Conservation (phyloP, 2,888 invertebrate genomes). For the Aporophyla lueneburgensis region DNA sequence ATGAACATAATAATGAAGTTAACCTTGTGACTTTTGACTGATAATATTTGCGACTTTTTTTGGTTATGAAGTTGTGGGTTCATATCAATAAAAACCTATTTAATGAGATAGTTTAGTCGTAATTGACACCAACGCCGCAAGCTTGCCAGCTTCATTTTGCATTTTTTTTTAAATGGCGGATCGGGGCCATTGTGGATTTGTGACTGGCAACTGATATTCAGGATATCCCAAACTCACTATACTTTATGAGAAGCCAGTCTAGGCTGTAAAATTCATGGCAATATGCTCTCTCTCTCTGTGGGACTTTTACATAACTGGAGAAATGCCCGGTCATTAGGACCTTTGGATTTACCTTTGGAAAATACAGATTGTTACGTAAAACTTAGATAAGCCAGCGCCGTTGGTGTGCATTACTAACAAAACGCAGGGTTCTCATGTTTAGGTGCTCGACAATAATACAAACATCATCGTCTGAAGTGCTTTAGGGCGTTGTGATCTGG, state of each 20-base stretch:
- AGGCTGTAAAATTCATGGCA: background rate
- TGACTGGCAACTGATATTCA: background rate
- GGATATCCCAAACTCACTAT: background rate
- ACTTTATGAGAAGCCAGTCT: background rate
- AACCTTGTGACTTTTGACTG: slow-evolving; percentile 6
- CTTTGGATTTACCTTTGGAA: background rate
- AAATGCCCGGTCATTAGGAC: too few relatives aligned
- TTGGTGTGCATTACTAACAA: slow-evolving; percentile 17
- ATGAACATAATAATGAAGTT: background rate
- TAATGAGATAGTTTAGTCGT: background rate
- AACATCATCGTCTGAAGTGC: slow-evolving; percentile 45
- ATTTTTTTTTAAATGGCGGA: too few relatives aligned
- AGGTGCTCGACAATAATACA: slow-evolving; percentile 67
- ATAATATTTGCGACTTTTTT: background rate
- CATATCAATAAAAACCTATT: slow-evolving; percentile 4
- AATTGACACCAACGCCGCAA: slow-evolving; percentile 15
- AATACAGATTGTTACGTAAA: background rate
- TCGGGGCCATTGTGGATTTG: background rate
- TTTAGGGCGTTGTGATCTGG: slow-evolving; percentile 58
- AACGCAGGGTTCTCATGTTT: slow-evolving; percentile 43
- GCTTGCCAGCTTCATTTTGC: too few relatives aligned
- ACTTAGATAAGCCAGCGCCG: background rate
- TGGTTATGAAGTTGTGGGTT: background rate
- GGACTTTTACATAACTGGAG: background rate
- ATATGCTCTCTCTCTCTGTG: background rate